Conservation (phyloP, 2,888 invertebrate genomes). For the Rotaria socialis region DNA sequence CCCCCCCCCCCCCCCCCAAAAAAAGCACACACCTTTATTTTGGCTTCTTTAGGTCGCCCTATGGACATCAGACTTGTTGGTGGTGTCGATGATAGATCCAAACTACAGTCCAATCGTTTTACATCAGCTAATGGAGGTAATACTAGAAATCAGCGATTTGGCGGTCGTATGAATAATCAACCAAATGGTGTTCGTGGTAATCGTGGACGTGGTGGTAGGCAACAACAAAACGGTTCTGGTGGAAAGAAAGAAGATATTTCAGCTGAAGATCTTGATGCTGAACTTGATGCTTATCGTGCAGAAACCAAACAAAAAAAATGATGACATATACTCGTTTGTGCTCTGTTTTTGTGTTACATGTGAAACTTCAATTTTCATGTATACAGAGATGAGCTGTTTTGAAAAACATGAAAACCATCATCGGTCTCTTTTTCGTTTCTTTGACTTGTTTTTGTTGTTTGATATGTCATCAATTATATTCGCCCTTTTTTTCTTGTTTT, state of each 20-base stretch:
- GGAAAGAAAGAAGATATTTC: neutral
- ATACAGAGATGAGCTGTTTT: neutral
- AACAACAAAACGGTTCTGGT: neutral
- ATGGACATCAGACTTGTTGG: slow-evolving; percentile 41
- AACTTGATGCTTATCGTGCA: slow-evolving; percentile 8
- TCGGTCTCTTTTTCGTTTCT: neutral
- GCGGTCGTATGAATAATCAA: neutral
- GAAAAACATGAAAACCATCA: neutral
- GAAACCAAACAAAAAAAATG: slow-evolving; percentile 16
- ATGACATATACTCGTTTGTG: neutral
- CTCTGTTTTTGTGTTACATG: neutral
- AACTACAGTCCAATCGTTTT: slow-evolving; percentile 3
- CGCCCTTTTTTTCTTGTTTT: neutral
- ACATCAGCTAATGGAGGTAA: neutral
- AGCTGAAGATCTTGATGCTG: slow-evolving; percentile 33
- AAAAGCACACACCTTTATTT: neutral
- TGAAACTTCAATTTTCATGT: slow-evolving; percentile 11
- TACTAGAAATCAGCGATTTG: neutral
- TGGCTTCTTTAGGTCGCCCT: slow-evolving; percentile 33
- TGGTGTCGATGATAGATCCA: neutral
- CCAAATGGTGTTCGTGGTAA: neutral
- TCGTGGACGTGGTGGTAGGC: neutral
- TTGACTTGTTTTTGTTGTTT: neutral
- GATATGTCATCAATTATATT: neutral
- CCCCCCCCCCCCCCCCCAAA: no score